Percentiles rank a stretch among this genome's conserved stretches.
Conservation (phyloP, 2,797 vertebrate genomes). For the Chiroxiphia lanceolata region DNA sequence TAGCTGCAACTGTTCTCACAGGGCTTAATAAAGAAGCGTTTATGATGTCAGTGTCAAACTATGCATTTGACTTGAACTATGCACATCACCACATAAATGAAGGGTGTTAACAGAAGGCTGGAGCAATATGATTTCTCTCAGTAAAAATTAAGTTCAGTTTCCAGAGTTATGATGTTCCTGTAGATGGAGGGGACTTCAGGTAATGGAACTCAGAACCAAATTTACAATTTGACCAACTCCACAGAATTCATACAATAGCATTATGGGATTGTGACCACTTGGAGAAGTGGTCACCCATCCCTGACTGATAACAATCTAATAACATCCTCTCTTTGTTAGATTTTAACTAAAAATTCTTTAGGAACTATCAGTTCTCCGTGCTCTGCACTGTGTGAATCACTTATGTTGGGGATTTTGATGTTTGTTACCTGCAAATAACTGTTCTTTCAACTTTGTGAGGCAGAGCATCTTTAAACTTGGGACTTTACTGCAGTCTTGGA, state of each 20-base stretch:
- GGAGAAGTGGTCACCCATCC: not conserved
- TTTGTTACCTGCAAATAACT: not conserved
- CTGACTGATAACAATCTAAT: not conserved
- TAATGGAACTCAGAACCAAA: not conserved
- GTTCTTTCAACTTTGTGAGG: not conserved
- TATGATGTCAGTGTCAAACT: not conserved
- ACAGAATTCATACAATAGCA: not conserved
- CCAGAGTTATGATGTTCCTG: not conserved
- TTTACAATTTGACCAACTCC: not conserved
- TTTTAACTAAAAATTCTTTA: not conserved
- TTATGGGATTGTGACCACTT: not conserved
- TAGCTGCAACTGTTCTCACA: not conserved
- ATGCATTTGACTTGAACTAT: not conserved
- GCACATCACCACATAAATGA: not conserved
- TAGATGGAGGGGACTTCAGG: not conserved
- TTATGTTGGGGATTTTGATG: not conserved
- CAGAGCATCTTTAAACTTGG: not conserved
- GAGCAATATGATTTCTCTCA: not conserved
- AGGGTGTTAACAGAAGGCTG: not conserved
- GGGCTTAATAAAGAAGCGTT: not conserved
- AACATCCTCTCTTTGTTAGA: not conserved
- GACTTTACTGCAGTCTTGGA: not conserved
- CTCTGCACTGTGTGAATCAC: accelerated
- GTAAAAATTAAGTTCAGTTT: not conserved
- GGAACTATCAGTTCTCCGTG: not conserved